phyloP scores from a whole-genome alignment of 2,113 vertebrate genomes.

The Centropus unirufus region DNA sequence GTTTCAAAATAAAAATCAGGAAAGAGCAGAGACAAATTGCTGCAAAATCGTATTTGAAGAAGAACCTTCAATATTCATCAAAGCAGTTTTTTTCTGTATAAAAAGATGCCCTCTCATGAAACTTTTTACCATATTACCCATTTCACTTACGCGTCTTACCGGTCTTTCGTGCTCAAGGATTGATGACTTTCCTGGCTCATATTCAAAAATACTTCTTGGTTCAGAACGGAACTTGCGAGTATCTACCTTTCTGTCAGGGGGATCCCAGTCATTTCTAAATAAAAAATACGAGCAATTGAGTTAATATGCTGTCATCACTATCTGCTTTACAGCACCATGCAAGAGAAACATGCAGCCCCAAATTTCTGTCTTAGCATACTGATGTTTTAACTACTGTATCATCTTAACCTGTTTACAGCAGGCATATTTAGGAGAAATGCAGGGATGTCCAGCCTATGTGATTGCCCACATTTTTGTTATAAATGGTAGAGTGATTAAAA shows the following conservation, averaged over 20 bases:
- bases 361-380: neutral
- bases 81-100: neutral
- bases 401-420: neutral
- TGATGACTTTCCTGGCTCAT: conserved; percentile 97
- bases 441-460: neutral
- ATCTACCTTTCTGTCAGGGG: conserved; percentile 96
- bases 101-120: neutral
- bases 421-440: neutral
- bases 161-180: conserved; percentile 95
- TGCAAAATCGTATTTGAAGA: neutral
- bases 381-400: neutral
- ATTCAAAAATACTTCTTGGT: conserved; percentile 98
- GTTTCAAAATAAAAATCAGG: neutral
- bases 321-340: neutral
- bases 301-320: neutral
- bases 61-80: neutral
- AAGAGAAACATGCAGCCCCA: neutral
- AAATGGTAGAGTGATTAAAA: neutral
- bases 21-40: neutral
- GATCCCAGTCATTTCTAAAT: conserved; percentile 94
- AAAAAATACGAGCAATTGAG: neutral
- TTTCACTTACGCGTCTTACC: conserved; percentile 77
- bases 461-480: neutral
- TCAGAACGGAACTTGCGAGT: conserved; percentile 96
- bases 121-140: neutral